Base-by-base conservation (phyloP, 2,888 invertebrate species). In the Eupithecia abbreviata region DNA sequence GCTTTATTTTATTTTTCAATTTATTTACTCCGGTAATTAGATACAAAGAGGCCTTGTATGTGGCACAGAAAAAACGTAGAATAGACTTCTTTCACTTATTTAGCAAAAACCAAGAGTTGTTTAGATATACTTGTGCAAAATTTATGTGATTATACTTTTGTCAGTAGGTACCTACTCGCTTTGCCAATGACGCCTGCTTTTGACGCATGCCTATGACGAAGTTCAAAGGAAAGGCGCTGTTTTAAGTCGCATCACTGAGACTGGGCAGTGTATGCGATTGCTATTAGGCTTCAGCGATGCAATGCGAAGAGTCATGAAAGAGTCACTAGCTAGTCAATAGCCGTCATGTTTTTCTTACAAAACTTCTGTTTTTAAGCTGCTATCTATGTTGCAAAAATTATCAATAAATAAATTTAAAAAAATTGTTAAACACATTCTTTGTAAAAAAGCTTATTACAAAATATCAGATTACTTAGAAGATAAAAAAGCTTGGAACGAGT, bases 1-100 rank as follows among this genome's bases (percentile, higher is more conserved):
- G 41, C 45, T 72, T 81, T 72, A 71, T 80, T 77, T 79, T 80
- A 69, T 80, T 80, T 83, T 80, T 82, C 79, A 79, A 80, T 77
- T 82, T 82, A 79, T 82, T 82, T 82, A 80, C 77, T 79, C 77
- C 80, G 81, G 88, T 88, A 89, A 89, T 89, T 88, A 89, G 86
- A 88, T 86, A 89, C 90, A 89, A 86, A 85, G 87, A 79, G 75
- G 77, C 80, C 85, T 85, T 88, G 85, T 88, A 80, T 82, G 82
- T 79, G 73, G 77, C 83, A 79, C 83, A 84, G 82, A 76, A 79
- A 77, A 79, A 84, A 74, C 74, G 79, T 84, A 81, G 83, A 85
- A 80, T 68, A 72, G 76, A n/a, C 62, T 15, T 74, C 72, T 55
- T 30, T 49, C 41, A 73, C 72, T 79, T 71, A 79, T 78, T 76